Conservation (phyloP, 2,797 vertebrate genomes). For the Protosalanx chinensis region DNA sequence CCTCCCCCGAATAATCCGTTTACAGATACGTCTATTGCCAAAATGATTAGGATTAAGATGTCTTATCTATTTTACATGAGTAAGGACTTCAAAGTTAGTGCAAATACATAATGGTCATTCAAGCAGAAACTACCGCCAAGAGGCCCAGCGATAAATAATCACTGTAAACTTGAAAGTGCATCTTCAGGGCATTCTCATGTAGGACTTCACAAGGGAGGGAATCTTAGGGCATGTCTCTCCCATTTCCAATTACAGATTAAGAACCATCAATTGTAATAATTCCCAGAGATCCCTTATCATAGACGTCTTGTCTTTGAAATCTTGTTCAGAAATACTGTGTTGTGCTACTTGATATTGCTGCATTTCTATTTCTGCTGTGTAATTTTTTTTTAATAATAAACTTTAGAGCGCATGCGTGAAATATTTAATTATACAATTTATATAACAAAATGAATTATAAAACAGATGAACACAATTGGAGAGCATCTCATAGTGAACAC, state of each 20-base stretch:
- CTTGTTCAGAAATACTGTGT: constrained; percentile 24
- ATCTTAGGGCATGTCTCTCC: neutral
- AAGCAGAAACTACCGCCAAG: constrained; percentile 14
- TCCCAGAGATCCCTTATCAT: constrained; percentile 31
- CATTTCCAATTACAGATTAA: constrained; percentile 27
- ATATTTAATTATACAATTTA: constrained; percentile 36
- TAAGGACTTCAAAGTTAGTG: constrained; percentile 24
- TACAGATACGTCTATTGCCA: constrained; percentile 11
- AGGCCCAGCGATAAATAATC: constrained; percentile 21
- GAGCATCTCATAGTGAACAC: constrained; percentile 48
- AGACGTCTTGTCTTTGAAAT: constrained; percentile 28
- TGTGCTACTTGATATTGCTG: constrained; percentile 22
- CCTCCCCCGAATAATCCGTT: constrained; percentile 14
- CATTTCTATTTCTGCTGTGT: constrained; percentile 14
- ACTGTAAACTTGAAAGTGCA: constrained; percentile 19
- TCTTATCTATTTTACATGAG: constrained; percentile 12
- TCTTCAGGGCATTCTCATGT: constrained; percentile 19
- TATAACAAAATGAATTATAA: constrained; percentile 45
- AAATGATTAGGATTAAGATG: constrained; percentile 25
- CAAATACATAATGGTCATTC: constrained; percentile 27
- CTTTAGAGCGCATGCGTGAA: constrained; percentile 4
- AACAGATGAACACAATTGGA: constrained; percentile 45
- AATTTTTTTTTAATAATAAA: constrained; percentile 4
- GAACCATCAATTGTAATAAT: constrained; percentile 32
- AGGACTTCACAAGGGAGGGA: constrained; percentile 24